phyloP scores from a whole-genome alignment of 1,140 invertebrate species.

The Pentalonia nigronervosa region DNA sequence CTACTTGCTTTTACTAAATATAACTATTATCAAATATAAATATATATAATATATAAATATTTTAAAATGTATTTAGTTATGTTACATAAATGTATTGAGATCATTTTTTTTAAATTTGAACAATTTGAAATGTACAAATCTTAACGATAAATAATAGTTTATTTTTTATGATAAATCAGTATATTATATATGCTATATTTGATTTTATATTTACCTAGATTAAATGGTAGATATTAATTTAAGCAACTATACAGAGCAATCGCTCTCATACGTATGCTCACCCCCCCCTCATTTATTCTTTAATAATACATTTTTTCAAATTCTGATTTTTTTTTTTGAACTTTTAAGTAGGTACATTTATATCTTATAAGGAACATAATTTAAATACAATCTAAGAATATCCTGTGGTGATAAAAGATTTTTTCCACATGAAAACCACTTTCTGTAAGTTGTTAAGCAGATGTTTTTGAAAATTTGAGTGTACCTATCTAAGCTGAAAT shows the following conservation, averaged over 20 bases:
- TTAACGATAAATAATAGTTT: background rate
- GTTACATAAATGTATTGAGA: background rate
- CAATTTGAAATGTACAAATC: background rate
- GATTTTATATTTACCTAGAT: background rate
- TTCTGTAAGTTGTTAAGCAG: background rate
- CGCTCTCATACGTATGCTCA: too few species aligned
- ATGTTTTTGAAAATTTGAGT: background rate
- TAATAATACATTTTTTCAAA: background rate
- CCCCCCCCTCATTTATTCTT: too few species aligned
- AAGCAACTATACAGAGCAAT: background rate
- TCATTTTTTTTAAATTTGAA: background rate
- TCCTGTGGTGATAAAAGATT: background rate
- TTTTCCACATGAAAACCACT: background rate
- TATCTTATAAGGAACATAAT: background rate
- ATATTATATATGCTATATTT: too few species aligned
- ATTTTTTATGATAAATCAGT: background rate
- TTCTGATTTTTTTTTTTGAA: background rate
- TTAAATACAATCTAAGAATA: background rate
- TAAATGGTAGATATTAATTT: background rate
- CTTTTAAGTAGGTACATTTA: background rate
- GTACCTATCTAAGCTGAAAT: background rate
- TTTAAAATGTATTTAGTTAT: background rate
- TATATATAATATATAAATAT: too few species aligned
- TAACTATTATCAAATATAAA: background rate
- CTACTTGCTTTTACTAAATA: too few species aligned